These are phyloP conservation scores for Calyptommatus sinebrachiatus DNA, from an alignment of 2,113 vertebrate genomes.

Conservation along the genomic window DNA sequence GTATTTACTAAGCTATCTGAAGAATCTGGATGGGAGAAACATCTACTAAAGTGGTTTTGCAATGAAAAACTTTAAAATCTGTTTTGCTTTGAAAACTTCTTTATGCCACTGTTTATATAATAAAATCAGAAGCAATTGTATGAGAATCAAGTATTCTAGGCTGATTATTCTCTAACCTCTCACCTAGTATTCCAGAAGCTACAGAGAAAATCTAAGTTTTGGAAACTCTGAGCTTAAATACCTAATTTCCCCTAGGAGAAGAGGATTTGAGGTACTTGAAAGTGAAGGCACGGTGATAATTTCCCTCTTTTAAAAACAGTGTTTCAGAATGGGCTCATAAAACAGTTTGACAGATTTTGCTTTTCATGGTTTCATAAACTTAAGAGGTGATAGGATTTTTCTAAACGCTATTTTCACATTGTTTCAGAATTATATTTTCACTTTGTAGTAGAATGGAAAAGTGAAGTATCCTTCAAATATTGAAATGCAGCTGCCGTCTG, in stretches of 20 bases:
- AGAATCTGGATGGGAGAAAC: too few relatives aligned
- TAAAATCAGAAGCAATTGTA: constrained; percentile 28
- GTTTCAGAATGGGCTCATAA: constrained; percentile 18
- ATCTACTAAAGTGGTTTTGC: too few relatives aligned
- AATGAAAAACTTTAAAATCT: too few relatives aligned
- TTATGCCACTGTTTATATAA: constrained; percentile 42
- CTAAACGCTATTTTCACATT: constrained; percentile 12
- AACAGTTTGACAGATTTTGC: constrained; percentile 1
- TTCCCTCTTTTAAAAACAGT: background rate
- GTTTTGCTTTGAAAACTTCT: background rate
- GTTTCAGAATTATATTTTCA: background rate
- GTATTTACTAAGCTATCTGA: too few relatives aligned
- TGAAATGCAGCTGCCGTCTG: too few relatives aligned
- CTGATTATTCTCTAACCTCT: background rate
- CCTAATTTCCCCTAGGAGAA: background rate
- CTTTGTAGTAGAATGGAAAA: background rate
- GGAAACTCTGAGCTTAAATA: background rate
- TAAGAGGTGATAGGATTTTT: constrained; percentile 18
- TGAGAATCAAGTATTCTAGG: constrained; percentile 18
- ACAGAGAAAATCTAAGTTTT: background rate
- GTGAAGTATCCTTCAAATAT: background rate
- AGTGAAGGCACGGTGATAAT: background rate
- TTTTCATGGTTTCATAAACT: constrained; percentile 15
- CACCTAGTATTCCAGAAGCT: background rate
- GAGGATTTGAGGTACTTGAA: constrained; percentile 12